Percentiles rank a stretch among this genome's conserved stretches.
Conservation (phyloP, 2,113 vertebrate genomes). For the Gymnorhina tibicen region DNA sequence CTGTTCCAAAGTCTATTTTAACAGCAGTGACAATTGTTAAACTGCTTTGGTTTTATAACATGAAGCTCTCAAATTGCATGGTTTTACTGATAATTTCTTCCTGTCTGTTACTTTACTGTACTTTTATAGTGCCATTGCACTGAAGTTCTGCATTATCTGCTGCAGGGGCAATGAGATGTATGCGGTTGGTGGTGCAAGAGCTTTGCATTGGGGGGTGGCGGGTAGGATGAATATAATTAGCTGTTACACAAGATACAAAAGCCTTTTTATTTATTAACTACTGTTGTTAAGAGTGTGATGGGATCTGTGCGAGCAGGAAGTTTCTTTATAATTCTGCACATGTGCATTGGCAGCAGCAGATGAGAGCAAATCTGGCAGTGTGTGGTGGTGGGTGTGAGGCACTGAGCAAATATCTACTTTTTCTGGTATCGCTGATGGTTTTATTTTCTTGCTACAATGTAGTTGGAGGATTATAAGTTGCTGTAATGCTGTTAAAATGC, state of each 20-base stretch:
- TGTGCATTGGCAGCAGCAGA: constrained; percentile 56
- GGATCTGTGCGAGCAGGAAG: constrained; percentile 49
- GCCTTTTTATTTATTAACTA: constrained; percentile 62
- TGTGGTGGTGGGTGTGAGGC: constrained; percentile 27
- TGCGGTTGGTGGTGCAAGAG: neutral
- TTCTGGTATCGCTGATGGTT: neutral
- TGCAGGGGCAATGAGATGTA: neutral
- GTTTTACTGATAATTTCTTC: neutral
- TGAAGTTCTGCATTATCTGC: neutral
- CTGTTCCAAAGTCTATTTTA: neutral
- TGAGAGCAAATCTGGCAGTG: constrained; percentile 40
- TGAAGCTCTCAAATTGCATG: neutral
- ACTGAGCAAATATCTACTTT: constrained; percentile 1
- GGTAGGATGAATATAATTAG: constrained; percentile 16
- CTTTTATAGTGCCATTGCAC: neutral
- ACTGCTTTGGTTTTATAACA: neutral
- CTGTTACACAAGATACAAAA: constrained; percentile 55
- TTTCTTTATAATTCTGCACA: constrained; percentile 61
- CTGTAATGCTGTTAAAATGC: neutral
- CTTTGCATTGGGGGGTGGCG: neutral
- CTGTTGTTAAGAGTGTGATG: constrained; percentile 49
- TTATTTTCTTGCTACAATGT: neutral
- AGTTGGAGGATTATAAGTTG: neutral
- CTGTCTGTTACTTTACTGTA: neutral
- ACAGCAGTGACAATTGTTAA: neutral